Evolutionary conservation across 2,797 vertebrate genomes (phyloP).

Genomic region (Phylloscopus collybita): DNA sequence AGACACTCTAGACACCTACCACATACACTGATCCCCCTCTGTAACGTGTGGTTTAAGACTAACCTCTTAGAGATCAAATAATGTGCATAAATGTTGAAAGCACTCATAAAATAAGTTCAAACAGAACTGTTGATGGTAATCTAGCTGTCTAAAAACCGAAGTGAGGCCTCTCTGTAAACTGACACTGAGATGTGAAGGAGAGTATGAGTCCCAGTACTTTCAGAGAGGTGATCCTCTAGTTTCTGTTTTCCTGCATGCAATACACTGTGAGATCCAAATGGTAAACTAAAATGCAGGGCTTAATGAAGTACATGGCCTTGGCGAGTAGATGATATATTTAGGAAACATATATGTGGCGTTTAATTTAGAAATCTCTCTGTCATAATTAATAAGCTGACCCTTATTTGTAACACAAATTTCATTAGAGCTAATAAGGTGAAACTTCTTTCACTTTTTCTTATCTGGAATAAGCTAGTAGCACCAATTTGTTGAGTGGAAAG

Average conservation of each 20-base stretch:
- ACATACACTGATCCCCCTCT: not conserved
- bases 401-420: not conserved
- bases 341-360: slow-evolving; percentile 8
- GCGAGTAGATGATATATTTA: not conserved
- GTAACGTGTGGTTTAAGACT: not conserved
- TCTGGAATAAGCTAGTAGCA: not conserved
- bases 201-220: not conserved
- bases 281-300: slow-evolving; percentile 19
- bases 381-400: not conserved
- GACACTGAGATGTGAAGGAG: not conserved
- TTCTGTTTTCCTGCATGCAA: slow-evolving; percentile 10
- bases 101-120: not conserved
- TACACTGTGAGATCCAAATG: slow-evolving; percentile 6
- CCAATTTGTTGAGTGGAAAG: not conserved
- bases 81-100: slow-evolving; percentile 12
- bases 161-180: not conserved
- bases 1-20: not conserved
- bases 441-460: not conserved
- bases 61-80: not conserved
- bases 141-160: not conserved
- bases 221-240: not conserved
- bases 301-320: not conserved
- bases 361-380: slow-evolving; percentile 15
- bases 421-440: not conserved
- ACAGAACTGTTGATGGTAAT: not conserved